Conservation (phyloP, 2,888 invertebrate genomes). For the Atrina japonica region DNA sequence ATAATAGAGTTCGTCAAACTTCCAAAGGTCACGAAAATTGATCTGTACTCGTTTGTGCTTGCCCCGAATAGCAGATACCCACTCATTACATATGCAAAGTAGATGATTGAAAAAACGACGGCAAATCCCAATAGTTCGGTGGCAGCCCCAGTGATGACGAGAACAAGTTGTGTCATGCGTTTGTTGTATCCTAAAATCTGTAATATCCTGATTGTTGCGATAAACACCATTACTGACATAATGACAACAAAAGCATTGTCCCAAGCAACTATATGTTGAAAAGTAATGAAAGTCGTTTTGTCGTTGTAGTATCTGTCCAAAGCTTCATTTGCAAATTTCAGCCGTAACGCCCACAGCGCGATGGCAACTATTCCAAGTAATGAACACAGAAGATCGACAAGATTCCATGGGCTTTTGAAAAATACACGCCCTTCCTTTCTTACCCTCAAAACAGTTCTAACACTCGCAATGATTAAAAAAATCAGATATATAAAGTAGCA, state of each 20-base stretch:
- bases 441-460: conserved; percentile 46
- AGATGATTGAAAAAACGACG: conserved; percentile 79
- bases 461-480: conserved; percentile 38
- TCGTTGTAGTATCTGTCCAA: conserved; percentile 50
- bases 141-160: conserved; percentile 78
- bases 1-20: conserved; percentile 77
- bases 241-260: conserved; percentile 76
- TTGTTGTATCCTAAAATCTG: conserved; percentile 81
- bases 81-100: conserved; percentile 72
- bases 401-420: conserved; percentile 52
- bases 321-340: conserved; percentile 42
- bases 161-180: conserved; percentile 80
- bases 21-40: conserved; percentile 77
- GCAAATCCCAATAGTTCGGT: conserved; percentile 80
- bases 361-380: conserved; percentile 38
- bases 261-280: conserved; percentile 66
- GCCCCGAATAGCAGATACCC: conserved; percentile 77
- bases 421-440: conserved; percentile 29
- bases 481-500: conserved; percentile 49
- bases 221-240: conserved; percentile 58
- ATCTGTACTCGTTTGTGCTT: conserved; percentile 69
- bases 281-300: conserved; percentile 50
- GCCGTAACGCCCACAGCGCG: conserved; percentile 43
- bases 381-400: conserved; percentile 45
- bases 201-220: conserved; percentile 62